phyloP scores from a whole-genome alignment of 2,888 invertebrate species.

The Stenodema calcarata region DNA sequence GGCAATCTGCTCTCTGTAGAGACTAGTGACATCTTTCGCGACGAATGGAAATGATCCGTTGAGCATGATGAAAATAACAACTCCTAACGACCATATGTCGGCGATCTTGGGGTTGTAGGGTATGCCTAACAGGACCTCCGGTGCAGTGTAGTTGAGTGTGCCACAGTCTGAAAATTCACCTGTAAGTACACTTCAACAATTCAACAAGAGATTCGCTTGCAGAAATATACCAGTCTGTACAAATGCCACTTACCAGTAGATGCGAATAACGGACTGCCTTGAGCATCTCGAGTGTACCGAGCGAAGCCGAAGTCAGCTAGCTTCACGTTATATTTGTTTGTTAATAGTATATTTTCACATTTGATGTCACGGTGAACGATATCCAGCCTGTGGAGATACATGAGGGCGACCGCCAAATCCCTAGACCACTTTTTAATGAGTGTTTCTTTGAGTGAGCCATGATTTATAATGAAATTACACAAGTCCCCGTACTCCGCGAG shows the following conservation, averaged over 20 bases:
- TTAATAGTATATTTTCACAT: slow-evolving; percentile 80
- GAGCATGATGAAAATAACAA: slow-evolving; percentile 81
- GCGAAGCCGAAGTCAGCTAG: slow-evolving; percentile 85
- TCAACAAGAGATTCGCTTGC: neutral
- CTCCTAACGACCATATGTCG: slow-evolving; percentile 82
- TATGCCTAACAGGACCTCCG: slow-evolving; percentile 73
- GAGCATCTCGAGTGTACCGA: slow-evolving; percentile 5
- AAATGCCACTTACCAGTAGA: slow-evolving; percentile 65
- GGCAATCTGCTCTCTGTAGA: slow-evolving; percentile 8
- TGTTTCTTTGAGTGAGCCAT: slow-evolving; percentile 72
- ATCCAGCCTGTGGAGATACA: slow-evolving; percentile 76
- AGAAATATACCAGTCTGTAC: neutral
- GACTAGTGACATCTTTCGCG: slow-evolving; percentile 65
- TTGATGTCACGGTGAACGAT: slow-evolving; percentile 82
- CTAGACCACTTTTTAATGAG: slow-evolving; percentile 75
- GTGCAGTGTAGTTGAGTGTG: slow-evolving; percentile 85
- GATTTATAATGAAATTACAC: slow-evolving; percentile 73
- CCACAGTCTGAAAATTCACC: slow-evolving; percentile 71
- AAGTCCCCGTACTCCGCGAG: slow-evolving; percentile 80
- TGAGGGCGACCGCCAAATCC: slow-evolving; percentile 71
- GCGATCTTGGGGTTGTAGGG: slow-evolving; percentile 75
- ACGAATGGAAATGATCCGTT: slow-evolving; percentile 83
- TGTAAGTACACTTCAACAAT: no score
- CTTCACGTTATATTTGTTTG: slow-evolving; percentile 77
- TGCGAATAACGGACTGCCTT: slow-evolving; percentile 66